Conservation (phyloP, 2,888 invertebrate species). For the Agrochola circellaris region DNA sequence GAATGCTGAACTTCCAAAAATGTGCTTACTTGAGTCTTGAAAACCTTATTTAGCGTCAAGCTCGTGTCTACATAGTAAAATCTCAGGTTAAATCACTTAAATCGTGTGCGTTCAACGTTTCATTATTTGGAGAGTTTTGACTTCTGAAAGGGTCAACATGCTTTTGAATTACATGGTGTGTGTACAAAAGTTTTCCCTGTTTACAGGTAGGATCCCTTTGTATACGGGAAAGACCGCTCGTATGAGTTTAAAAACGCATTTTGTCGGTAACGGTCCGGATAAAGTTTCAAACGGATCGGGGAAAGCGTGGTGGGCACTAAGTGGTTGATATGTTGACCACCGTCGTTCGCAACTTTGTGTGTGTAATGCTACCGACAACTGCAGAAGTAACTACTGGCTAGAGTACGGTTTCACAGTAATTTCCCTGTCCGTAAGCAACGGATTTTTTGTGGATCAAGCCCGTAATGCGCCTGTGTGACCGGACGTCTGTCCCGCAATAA, state of each 20-base stretch:
- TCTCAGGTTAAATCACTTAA: slow-evolving; percentile 16
- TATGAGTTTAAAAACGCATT: slow-evolving; percentile 49
- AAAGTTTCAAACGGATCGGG: slow-evolving; percentile 55
- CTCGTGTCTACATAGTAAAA: slow-evolving; percentile 1
- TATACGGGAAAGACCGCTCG: slow-evolving; percentile 7
- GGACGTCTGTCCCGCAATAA: slow-evolving; percentile 26
- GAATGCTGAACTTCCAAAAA: slow-evolving; percentile 58
- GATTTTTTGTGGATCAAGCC: slow-evolving; percentile 50
- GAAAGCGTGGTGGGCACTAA: slow-evolving; percentile 39
- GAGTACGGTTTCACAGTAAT: slow-evolving; percentile 62
- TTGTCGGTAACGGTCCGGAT: slow-evolving; percentile 38
- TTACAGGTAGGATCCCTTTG: slow-evolving; percentile 24
- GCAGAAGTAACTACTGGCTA: slow-evolving; percentile 23
- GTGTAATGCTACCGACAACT: slow-evolving; percentile 35
- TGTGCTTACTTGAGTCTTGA: slow-evolving; percentile 32
- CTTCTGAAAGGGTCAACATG: slow-evolving; percentile 1
- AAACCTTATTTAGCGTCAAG: slow-evolving; percentile 32
- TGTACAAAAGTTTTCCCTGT: slow-evolving; percentile 21
- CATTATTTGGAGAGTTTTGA: slow-evolving; percentile 12
- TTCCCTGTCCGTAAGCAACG: slow-evolving; percentile 50
- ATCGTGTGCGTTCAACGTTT: neutral
- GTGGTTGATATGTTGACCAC: slow-evolving; percentile 53
- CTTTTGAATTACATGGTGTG: slow-evolving; percentile 7
- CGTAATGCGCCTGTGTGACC: slow-evolving; percentile 25
- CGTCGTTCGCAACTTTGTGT: slow-evolving; percentile 54